Conservation (phyloP, 2,113 vertebrate species). For the Lagenorhynchus albirostris region DNA sequence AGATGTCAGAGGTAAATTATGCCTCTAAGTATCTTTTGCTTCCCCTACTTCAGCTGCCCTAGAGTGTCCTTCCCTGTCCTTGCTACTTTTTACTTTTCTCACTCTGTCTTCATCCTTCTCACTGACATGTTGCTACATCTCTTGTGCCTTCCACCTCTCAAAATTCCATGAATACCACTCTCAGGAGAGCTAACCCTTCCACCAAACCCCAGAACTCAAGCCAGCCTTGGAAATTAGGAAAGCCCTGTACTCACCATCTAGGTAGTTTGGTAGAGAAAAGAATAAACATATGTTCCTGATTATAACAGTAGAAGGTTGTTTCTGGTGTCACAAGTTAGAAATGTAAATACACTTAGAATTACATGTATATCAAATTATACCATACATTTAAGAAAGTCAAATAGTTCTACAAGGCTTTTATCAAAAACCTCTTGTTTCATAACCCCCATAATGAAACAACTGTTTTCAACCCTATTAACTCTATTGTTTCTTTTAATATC, state of each 20-base stretch:
- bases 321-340: slow-evolving; percentile 20
- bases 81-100: background rate
- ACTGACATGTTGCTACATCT: background rate
- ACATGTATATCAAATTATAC: background rate
- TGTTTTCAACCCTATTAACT: background rate
- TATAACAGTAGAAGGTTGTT: background rate
- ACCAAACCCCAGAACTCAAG: background rate
- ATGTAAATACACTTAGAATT: background rate
- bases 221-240: background rate
- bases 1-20: background rate
- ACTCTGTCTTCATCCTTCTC: background rate
- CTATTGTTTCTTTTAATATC: background rate
- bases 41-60: background rate
- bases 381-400: background rate
- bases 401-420: background rate
- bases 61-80: background rate
- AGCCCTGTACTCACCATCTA: background rate
- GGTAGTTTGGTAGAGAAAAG: background rate
- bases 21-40: background rate
- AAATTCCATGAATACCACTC: slow-evolving; percentile 1
- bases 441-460: background rate
- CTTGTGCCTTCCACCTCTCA: background rate
- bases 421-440: background rate
- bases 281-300: background rate
- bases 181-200: background rate